Base-by-base conservation (phyloP, 2,113 vertebrate species). In the Campylomormyrus numenius region DNA sequence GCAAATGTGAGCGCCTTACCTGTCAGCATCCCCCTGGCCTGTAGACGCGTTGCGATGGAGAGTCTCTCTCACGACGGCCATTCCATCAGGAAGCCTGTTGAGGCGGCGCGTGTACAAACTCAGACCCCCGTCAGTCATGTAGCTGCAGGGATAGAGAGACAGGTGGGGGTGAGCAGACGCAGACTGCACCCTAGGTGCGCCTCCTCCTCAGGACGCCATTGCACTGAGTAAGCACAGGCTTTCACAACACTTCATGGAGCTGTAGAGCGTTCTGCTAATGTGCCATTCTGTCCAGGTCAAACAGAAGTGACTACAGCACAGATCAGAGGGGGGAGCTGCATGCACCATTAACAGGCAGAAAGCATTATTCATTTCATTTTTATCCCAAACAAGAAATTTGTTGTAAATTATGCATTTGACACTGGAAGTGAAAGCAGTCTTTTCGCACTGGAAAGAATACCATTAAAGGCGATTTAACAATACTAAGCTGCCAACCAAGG, bases 121-220 rank as follows among this genome's bases (percentile, higher is more conserved):
- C 94, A 99, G 94, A 5, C 98, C 97, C 15, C 98, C 98, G 74
- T 99, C 98, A 0, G 98, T 99, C 97, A 99, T 96, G 90, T 99
- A 99, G 92, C 98, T 99, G 95, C 7, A 62, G 89, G 52, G 77
- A 89, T 13, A 35, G 87, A 45, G 15, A 88, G 52, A 56, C 50
- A 58, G 35, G 27, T 27, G 62, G n/a, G 10, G 62, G 83, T 85
- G 17, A 48, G 19, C 21, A 84, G 4, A 48, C 1, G 9, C 87
- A 88, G 15, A 45, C 52, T 53, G 24, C 49, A 52, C n/a, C 46
- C 45, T 5, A 31, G 83, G 39, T 19, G 46, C 2, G 45, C 24
- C 24, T 45, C 42, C 19, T 52, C 3, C 49, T 19, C 35, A 0
- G 31, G 35, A 19, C 11, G 15, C 42, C 39, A n/a, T 27, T n/a